Conservation (phyloP, 2,888 invertebrate species). For the Metallyticus violacea region DNA sequence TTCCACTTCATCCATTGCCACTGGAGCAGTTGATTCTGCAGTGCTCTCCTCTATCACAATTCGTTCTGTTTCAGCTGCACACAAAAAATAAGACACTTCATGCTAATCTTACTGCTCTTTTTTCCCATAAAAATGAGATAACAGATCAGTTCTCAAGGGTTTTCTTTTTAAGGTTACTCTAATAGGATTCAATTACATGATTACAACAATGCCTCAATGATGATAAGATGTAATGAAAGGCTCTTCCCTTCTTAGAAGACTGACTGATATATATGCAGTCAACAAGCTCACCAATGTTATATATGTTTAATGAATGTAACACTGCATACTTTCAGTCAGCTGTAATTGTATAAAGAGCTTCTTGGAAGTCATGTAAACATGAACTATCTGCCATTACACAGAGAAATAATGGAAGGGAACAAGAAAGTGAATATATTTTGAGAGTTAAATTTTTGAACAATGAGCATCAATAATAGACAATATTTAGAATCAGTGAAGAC, state of each 20-base stretch:
- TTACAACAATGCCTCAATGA: too few relatives aligned
- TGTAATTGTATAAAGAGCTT: background rate
- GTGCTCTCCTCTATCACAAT: slow-evolving; percentile 48
- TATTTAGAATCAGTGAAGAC: too few relatives aligned
- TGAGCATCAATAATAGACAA: too few relatives aligned
- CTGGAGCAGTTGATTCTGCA: slow-evolving; percentile 40
- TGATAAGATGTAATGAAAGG: too few relatives aligned
- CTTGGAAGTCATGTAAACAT: background rate
- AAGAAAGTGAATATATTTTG: background rate
- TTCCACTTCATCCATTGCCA: slow-evolving; percentile 37
- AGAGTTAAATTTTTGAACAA: background rate
- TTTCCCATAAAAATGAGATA: background rate
- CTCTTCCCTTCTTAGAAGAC: background rate
- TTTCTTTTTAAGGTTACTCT: too few relatives aligned
- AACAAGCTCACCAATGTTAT: background rate
- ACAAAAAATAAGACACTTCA: slow-evolving; percentile 20
- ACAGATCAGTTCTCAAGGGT: background rate
- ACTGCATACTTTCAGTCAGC: background rate
- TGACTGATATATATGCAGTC: background rate
- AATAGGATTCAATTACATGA: too few relatives aligned
- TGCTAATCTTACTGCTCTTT: background rate
- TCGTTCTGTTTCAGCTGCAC: slow-evolving; percentile 62
- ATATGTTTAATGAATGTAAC: background rate
- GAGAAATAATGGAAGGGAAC: background rate
- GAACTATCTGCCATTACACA: background rate